Conservation (phyloP, 2,797 vertebrate genomes). For the Acrossocheilus fasciatus region DNA sequence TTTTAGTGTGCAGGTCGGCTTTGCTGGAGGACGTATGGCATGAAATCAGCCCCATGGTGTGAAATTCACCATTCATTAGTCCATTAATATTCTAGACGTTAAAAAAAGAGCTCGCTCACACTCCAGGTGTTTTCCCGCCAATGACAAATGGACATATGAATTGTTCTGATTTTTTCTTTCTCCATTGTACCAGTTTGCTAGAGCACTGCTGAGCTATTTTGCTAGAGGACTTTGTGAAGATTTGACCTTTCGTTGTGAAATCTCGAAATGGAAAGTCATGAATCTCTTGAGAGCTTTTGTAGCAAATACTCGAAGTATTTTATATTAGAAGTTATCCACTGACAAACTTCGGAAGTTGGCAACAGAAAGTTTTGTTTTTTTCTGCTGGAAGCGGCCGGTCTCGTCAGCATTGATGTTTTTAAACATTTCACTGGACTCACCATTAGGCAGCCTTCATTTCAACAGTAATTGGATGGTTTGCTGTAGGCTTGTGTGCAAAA, state of each 20-base stretch:
- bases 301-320: not conserved
- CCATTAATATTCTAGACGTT: constrained; percentile 38
- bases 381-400: not conserved
- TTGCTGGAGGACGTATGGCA: constrained; percentile 12
- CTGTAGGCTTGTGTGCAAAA: not conserved
- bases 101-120: constrained; percentile 7
- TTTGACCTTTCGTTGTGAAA: constrained; percentile 32
- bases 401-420: not conserved
- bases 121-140: constrained; percentile 25
- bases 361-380: not conserved
- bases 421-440: not conserved
- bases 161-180: not conserved
- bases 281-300: constrained; percentile 12
- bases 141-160: constrained; percentile 30
- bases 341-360: constrained; percentile 2
- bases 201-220: constrained; percentile 6
- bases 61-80: constrained; percentile 35
- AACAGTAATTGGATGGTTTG: constrained; percentile 19
- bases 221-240: constrained; percentile 9
- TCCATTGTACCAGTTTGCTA: not conserved
- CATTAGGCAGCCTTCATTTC: constrained; percentile 9
- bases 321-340: not conserved
- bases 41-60: constrained; percentile 33
- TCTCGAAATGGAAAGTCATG: not conserved
- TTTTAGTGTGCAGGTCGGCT: not conserved